Conservation (phyloP, 2,113 vertebrate genomes). For the Seriola aureovittata region DNA sequence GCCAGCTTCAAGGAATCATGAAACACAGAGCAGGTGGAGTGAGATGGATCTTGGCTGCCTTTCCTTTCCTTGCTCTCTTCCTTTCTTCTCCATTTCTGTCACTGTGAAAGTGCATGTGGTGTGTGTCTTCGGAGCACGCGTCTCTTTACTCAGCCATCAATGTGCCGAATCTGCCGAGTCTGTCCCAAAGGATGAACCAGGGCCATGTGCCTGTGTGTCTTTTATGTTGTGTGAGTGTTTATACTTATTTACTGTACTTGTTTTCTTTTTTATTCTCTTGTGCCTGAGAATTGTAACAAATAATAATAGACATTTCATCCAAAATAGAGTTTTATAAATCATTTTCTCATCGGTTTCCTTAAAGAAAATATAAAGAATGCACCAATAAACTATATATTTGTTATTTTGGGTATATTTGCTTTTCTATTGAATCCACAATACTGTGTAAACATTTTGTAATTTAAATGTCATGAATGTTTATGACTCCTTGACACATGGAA, state of each 20-base stretch:
- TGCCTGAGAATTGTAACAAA: background rate
- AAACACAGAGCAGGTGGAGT: slow-evolving; percentile 41
- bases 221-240: background rate
- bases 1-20: slow-evolving; percentile 24
- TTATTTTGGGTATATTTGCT: too few relatives aligned
- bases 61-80: background rate
- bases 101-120: slow-evolving; percentile 12
- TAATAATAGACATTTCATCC: background rate
- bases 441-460: too few relatives aligned
- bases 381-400: background rate
- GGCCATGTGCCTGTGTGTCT: background rate
- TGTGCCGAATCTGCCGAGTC: background rate
- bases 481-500: too few relatives aligned
- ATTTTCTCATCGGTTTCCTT: background rate
- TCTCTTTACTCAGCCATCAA: background rate
- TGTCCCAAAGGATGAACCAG: slow-evolving; percentile 7
- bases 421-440: too few relatives aligned
- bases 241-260: background rate
- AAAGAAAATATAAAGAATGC: background rate
- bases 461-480: too few relatives aligned
- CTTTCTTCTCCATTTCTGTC: slow-evolving; percentile 5
- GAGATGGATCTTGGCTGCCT: slow-evolving; percentile 12
- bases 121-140: background rate
- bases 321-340: background rate
- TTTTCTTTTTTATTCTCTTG: background rate